phyloP scores from a whole-genome alignment of 2,797 vertebrate species.

The Cryptoblepharus egeriae region DNA sequence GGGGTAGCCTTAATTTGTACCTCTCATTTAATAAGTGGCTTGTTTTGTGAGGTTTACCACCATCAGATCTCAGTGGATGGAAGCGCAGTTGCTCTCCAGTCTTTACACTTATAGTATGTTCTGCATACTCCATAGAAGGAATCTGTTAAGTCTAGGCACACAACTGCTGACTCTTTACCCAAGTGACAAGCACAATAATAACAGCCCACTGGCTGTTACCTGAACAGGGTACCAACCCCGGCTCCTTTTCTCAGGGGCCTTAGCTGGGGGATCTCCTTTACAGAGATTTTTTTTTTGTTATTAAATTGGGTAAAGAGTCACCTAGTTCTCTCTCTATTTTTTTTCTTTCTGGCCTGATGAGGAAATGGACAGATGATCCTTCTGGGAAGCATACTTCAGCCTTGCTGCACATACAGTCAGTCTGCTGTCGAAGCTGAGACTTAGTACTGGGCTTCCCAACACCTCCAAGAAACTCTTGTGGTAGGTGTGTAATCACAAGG shows the following conservation, averaged over 20 bases:
- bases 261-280: slow-evolving; percentile 70
- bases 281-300: slow-evolving; percentile 57
- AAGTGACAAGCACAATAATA: slow-evolving; percentile 80
- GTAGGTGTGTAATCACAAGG: slow-evolving; percentile 42
- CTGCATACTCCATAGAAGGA: slow-evolving; percentile 54
- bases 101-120: slow-evolving; percentile 43
- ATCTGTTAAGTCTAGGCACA: slow-evolving; percentile 51
- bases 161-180: slow-evolving; percentile 73
- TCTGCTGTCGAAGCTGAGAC: slow-evolving; percentile 46
- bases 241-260: slow-evolving; percentile 70
- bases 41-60: slow-evolving; percentile 28
- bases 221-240: slow-evolving; percentile 74
- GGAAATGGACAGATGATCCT: slow-evolving; percentile 58
- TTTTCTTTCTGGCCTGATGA: slow-evolving; percentile 56
- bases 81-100: slow-evolving; percentile 48
- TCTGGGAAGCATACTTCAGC: slow-evolving; percentile 55
- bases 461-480: slow-evolving; percentile 38
- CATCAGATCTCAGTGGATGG: slow-evolving; percentile 43
- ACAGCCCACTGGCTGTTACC: slow-evolving; percentile 80
- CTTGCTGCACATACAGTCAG: neutral
- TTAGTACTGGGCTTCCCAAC: slow-evolving; percentile 48
- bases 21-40: slow-evolving; percentile 44
- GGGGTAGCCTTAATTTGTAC: slow-evolving; percentile 37
- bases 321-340: slow-evolving; percentile 59
- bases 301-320: slow-evolving; percentile 74